Evolutionary conservation across 1,140 invertebrate species (phyloP).

Genomic region (Heliconius hermathena): DNA sequence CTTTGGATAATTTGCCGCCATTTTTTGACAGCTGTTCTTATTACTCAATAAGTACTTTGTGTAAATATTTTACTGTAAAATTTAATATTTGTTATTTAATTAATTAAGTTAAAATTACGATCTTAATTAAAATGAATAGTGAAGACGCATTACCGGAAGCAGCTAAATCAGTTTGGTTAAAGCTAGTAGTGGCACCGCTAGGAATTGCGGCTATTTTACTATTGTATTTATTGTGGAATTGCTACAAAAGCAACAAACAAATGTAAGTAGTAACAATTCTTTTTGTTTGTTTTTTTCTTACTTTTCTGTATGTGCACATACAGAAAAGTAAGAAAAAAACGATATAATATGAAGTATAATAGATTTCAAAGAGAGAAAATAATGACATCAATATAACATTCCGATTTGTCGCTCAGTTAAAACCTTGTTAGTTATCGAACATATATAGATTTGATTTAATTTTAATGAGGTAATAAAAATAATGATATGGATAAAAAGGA

Average conservation of each 20-base stretch:
- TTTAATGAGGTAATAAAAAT: no score
- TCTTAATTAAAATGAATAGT: background rate
- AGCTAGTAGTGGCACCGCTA: constrained; percentile 42
- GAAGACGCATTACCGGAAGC: constrained; percentile 6
- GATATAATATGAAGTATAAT: background rate
- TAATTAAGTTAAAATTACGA: background rate
- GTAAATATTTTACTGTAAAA: background rate
- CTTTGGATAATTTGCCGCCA: background rate
- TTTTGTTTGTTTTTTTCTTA: background rate
- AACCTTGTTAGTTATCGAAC: no score
- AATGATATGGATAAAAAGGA: no score
- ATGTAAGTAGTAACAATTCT: constrained; percentile 50
- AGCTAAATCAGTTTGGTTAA: constrained; percentile 27
- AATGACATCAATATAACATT: background rate
- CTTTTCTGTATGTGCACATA: background rate
- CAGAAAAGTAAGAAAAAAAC: no score
- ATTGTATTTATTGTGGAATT: constrained; percentile 48
- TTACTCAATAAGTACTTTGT: background rate
- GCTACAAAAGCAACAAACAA: constrained; percentile 51
- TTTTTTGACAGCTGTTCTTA: background rate
- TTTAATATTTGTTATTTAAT: background rate
- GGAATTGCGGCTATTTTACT: constrained; percentile 39
- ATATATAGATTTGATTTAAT: no score
- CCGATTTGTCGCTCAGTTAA: no score
- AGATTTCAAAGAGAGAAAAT: background rate